Evolutionary conservation across 2,888 invertebrate species (phyloP), one percentile per base, ranked within the genome.

Genomic region (Scelioninae gen. 1): DNA sequence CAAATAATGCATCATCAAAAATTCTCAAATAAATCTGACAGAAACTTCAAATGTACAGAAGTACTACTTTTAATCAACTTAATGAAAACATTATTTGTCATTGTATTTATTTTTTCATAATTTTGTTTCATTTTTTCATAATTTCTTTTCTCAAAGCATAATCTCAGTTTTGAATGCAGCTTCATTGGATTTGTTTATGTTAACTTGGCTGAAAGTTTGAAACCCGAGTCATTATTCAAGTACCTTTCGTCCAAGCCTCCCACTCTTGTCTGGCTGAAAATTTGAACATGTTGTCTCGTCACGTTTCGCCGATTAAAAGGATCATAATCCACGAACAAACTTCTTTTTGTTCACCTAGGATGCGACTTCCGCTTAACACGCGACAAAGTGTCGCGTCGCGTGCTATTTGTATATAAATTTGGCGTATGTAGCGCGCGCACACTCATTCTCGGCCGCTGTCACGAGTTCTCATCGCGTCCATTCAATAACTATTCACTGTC

Each of bases 211-310:
- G n/a, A n/a, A n/a, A n/a, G n/a, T n/a, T n/a, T n/a, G n/a, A n/a
- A n/a, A n/a, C n/a, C n/a, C n/a, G n/a, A n/a, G n/a, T n/a, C n/a
- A n/a, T n/a, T n/a, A n/a, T n/a, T n/a, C n/a, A n/a, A 68, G 88
- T 91, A 91, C 91, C 91, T 90, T 90, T 91, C 51, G 89, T 89
- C 90, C 89, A 90, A 68, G 88, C 87, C 83, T 91, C 91, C 87
- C 90, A 89, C 65, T 91, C 91, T 83, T 90, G 91, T 51, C 88
- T 87, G 79, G 87, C 88, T 60, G 89, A 82, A 68, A 91, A 86
- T 87, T 91, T 91, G 86, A 91, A 91, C 91, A 91, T 91, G 85
- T 85, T 88, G 66, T 76, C 47, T 76, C 62, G 75, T 83, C 66
- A 55, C 71, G 63, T 1, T 31, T n/a, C 68, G 31, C 5, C n/a